A percentile compares a stretch with the other conserved stretches of the same genome.
Evolutionary conservation across 92 coral and sea anemone genomes (phyloP).

Genomic region (Heteractis magnifica): DNA sequence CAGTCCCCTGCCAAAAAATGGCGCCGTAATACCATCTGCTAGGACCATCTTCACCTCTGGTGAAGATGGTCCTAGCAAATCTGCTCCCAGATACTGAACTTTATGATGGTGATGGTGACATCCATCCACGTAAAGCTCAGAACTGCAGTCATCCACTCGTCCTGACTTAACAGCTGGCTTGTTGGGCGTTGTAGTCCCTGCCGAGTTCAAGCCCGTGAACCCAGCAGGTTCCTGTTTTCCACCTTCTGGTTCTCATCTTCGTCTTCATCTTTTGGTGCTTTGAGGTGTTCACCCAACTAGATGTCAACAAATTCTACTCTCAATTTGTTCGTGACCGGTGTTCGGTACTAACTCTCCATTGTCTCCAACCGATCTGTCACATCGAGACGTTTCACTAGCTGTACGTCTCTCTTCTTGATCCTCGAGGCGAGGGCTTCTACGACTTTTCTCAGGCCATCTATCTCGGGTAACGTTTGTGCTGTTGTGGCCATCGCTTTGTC

Average conservation of each 20-base stretch:
- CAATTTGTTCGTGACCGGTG: too few relatives aligned
- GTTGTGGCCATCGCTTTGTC: too few relatives aligned
- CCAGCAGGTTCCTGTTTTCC: conserved; percentile 23
- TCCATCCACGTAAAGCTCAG: conserved; percentile 25
- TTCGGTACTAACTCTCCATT: too few relatives aligned
- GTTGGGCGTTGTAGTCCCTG: neutral
- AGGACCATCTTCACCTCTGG: conserved; percentile 33
- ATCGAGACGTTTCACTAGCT: too few relatives aligned
- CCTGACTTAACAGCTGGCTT: conserved; percentile 5
- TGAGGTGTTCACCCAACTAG: too few relatives aligned
- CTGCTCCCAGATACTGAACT: conserved; percentile 25
- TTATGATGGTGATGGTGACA: conserved; percentile 36
- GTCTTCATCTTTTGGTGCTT: too few relatives aligned
- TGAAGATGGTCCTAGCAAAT: conserved; percentile 6
- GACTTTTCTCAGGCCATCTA: too few relatives aligned
- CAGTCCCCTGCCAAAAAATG: conserved; percentile 36
- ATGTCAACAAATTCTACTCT: too few relatives aligned
- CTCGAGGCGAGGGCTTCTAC: too few relatives aligned
- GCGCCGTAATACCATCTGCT: conserved; percentile 43
- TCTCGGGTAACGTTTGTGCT: too few relatives aligned
- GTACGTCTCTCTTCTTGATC: too few relatives aligned
- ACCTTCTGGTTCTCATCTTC: neutral
- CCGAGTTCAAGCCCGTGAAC: conserved; percentile 15
- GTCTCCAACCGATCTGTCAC: too few relatives aligned
- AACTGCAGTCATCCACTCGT: conserved; percentile 2